Conservation (phyloP, 2,113 vertebrate genomes). For the Heterotilapia buettikoferi region DNA sequence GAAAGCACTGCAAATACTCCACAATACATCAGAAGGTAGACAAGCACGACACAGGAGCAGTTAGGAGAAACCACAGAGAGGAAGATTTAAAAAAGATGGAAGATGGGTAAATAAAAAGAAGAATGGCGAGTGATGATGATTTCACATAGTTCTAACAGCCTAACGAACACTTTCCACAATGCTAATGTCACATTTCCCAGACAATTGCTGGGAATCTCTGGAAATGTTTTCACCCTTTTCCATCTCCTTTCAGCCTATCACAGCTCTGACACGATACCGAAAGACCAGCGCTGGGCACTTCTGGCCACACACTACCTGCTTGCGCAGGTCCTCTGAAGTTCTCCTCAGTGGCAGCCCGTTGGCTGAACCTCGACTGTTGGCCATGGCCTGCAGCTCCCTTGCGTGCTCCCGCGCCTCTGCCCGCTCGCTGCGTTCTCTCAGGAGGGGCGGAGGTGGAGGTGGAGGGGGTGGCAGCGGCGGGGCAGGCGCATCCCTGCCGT, state of each 20-base stretch:
- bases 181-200: not conserved
- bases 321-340: conserved; percentile 90
- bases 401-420: conserved; percentile 80
- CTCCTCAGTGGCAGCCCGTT: conserved; percentile 80
- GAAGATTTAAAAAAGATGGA: not conserved
- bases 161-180: not conserved
- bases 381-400: conserved; percentile 69
- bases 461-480: conserved; percentile 61
- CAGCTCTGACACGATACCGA: not conserved
- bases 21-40: not conserved
- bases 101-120: not conserved
- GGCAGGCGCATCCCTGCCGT: conserved; percentile 39
- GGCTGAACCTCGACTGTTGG: conserved; percentile 76
- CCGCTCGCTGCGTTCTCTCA: conserved; percentile 86
- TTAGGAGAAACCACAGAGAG: not conserved
- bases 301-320: conserved; percentile 73
- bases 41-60: not conserved
- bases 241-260: not conserved
- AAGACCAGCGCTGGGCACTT: too few species aligned
- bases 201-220: not conserved
- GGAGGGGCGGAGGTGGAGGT: conserved; percentile 67
- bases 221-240: not conserved
- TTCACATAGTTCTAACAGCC: not conserved
- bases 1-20: not conserved
- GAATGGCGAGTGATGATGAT: not conserved